Evolutionary conservation across 2,113 vertebrate genomes (phyloP), one percentile per base, ranked within the genome.

Genomic region (Chaetodon trifascialis): DNA sequence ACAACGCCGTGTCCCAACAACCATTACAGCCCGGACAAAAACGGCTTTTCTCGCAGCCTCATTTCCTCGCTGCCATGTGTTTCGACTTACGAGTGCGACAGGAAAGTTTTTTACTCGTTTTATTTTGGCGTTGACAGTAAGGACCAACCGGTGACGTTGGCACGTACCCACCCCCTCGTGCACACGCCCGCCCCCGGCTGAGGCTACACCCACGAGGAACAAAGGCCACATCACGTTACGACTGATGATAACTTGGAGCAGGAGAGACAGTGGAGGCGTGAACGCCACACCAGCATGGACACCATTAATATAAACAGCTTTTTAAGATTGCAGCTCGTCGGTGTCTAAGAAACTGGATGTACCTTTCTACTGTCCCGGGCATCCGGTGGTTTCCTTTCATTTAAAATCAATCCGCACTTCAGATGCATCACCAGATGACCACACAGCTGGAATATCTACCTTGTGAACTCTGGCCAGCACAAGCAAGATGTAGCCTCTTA

Each of bases 61-160:
- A 16, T 52, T 5, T 42, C 76, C 4, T 8, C n/a, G 1, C 60
- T 3, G 78, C 79, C 72, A 79, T 67, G 69, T 62, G 79, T 76
- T 55, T 70, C 1, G n/a, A 40, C 1, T 42, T 52, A 9, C 7
- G 17, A 63, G 80, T 34, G 23, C 21, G 38, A 47, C 0, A n/a
- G 4, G 62, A 90, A 87, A 88, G 84, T 88, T 90, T 88, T 84
- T 79, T 58, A 66, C 70, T 60, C 79, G 86, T 86, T 92, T 93
- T 90, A 90, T 94, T 94, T 90, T 92, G 85, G 79, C 89, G 79
- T 91, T 95, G 94, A 95, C 95, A 94, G 93, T 58, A 51, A 70
- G 36, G 51, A 91, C 74, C 65, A 65, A 74, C 49, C 15, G 67
- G 67, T 95, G 90, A 94, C 93, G 95, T 92, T 82, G 49, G 8